phyloP scores from a whole-genome alignment of 2,888 invertebrate genomes.

The Theretra japonica region DNA sequence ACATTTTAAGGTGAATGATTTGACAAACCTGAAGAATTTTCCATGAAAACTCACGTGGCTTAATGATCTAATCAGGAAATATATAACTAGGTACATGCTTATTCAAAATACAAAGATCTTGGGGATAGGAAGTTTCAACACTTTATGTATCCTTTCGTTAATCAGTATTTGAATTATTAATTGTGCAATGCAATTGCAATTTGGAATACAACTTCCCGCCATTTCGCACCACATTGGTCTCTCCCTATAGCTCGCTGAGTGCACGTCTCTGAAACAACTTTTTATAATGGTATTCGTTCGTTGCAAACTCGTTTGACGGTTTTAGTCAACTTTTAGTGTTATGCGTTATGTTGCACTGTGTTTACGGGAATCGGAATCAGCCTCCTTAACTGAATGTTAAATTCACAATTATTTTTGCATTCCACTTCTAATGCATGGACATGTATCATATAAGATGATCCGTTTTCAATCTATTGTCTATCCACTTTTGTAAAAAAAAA shows the following conservation, averaged over 20 bases:
- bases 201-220: neutral
- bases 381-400: conserved; percentile 29
- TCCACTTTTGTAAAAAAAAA: neutral
- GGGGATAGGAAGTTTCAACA: too few species aligned
- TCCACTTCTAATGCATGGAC: conserved; percentile 23
- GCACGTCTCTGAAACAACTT: conserved; percentile 44
- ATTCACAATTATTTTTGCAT: conserved; percentile 29
- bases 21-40: too few species aligned
- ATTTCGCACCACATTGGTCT: conserved; percentile 16
- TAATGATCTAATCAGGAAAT: too few species aligned
- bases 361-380: conserved; percentile 60
- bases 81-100: too few species aligned
- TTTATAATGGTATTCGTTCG: conserved; percentile 46
- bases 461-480: neutral
- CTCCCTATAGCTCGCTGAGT: conserved; percentile 47
- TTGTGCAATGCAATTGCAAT: too few species aligned
- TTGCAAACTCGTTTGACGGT: conserved; percentile 48
- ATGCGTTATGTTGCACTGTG: conserved; percentile 57
- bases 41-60: too few species aligned
- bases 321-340: conserved; percentile 40
- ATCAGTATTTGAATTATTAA: too few species aligned
- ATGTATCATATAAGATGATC: neutral
- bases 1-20: too few species aligned
- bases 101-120: too few species aligned
- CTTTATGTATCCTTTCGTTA: too few species aligned